A percentile compares a stretch with the other conserved stretches of the same genome.
phyloP scores from a whole-genome alignment of 2,113 vertebrate genomes.

The Chinchilla lanigera region DNA sequence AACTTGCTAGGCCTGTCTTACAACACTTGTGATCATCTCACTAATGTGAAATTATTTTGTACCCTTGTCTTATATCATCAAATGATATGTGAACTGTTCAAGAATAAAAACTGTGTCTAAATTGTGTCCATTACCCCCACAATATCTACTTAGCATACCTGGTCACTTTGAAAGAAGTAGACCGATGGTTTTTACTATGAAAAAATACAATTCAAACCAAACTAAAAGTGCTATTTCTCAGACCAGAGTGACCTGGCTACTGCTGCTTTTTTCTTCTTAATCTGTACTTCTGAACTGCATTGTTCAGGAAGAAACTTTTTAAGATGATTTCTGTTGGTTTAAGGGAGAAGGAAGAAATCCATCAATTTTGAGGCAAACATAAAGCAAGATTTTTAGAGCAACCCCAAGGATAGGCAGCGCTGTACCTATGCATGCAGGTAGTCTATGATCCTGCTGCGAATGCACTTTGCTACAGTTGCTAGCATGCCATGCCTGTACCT shows the following conservation, averaged over 20 bases:
- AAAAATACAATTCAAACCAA: background rate
- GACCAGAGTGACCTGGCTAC: background rate
- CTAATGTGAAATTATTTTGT: background rate
- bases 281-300: background rate
- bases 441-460: background rate
- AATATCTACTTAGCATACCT: background rate
- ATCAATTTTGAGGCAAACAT: background rate
- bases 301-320: background rate
- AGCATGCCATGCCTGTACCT: background rate
- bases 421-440: background rate
- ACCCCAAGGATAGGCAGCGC: background rate
- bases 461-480: background rate
- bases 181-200: background rate
- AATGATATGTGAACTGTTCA: background rate
- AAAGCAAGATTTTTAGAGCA: background rate
- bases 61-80: background rate
- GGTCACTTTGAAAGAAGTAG: background rate
- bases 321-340: background rate
- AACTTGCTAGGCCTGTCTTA: background rate
- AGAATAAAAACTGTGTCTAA: background rate
- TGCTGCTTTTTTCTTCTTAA: background rate
- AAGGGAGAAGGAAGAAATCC: background rate
- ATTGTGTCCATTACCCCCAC: background rate
- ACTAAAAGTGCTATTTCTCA: background rate
- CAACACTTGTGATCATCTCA: background rate